A percentile compares a stretch with the other conserved stretches of the same genome.
Conservation (phyloP, 1,140 invertebrate genomes). For the Proctacanthus coquilletti region DNA sequence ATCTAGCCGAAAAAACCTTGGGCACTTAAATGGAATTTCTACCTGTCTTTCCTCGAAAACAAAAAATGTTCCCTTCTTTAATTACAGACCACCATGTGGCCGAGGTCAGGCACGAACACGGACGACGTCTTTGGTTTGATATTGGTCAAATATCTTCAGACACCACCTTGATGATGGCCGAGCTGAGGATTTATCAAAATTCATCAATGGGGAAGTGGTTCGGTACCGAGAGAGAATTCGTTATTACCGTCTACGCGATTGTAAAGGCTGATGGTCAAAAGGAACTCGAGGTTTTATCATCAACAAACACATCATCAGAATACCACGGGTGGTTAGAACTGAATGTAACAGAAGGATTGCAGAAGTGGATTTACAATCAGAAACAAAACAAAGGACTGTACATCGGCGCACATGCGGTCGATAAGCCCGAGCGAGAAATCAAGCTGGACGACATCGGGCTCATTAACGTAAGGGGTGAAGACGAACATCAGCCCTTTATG, state of each 20-base stretch:
- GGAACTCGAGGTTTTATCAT: slow-evolving; percentile 18
- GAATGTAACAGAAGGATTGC: slow-evolving; percentile 55
- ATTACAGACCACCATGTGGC: slow-evolving; percentile 47
- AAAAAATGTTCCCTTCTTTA: no score
- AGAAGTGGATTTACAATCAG: slow-evolving; percentile 61
- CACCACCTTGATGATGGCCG: slow-evolving; percentile 67
- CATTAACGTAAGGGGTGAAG: slow-evolving; percentile 53
- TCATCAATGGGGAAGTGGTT: slow-evolving; percentile 26
- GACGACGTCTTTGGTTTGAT: slow-evolving; percentile 82
- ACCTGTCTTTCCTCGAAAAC: no score
- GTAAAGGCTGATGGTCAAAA: slow-evolving; percentile 34
- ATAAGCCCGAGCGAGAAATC: slow-evolving; percentile 53
- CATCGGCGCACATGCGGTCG: slow-evolving; percentile 51
- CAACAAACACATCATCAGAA: slow-evolving; percentile 39
- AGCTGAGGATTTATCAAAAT: slow-evolving; percentile 66
- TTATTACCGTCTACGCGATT: slow-evolving; percentile 31
- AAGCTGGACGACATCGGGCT: slow-evolving; percentile 71
- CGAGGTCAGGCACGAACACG: slow-evolving; percentile 62
- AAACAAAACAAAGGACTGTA: slow-evolving; percentile 78
- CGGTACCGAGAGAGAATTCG: slow-evolving; percentile 18
- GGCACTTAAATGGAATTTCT: no score
- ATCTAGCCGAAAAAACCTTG: no score
- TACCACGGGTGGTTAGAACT: slow-evolving; percentile 58
- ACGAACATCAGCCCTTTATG: slow-evolving; percentile 77
- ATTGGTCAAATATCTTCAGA: slow-evolving; percentile 64